Evolutionary conservation across 2,888 invertebrate genomes (phyloP), one percentile per base, ranked within the genome.

Genomic region (Tachina grossa): DNA sequence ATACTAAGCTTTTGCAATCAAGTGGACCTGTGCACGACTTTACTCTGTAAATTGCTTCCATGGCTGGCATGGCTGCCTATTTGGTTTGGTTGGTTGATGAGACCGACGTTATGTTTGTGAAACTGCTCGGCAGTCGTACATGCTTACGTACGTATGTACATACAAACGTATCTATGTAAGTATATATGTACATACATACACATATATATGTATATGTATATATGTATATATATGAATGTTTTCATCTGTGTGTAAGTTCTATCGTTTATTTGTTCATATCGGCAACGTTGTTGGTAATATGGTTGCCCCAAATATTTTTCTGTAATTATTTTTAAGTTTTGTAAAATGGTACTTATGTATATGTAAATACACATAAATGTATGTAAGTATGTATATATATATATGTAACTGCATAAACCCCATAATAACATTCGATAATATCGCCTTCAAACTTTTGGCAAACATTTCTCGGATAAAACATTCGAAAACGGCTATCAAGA

Each of bases 81-180:
- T 77, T 83, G 72, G 83, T 59, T 84, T 85, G 82, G 69, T 83
- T 72, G 84, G 86, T 77, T 84, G 83, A 83, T 83, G 77, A 74
- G 86, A 89, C 88, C 83, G 87, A 88, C 87, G 88, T 83, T 75
- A 71, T 80, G 69, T 86, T 59, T 74, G 85, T 72, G 65, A 71
- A 88, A 79, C 88, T 87, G 87, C 87, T 88, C 83, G 83, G 81
- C 66, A 83, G 85, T 8, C 71, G 63, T 66, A 82, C 75, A 22
- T 78, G 75, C 5, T 2, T 19, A 19, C 10, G 13, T 51, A 19
- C 16, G 0, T 9, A 47, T 47, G 14, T 13, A 41, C 2, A 41
- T 57, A 59, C 22, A 45, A 31, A 41, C 39, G 31, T 31, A 57
- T 57, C 11, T 22, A 3, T 39, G 43, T 16, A 3, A 31, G 66